Base-by-base conservation (phyloP, 2,888 invertebrate species). In the Eristalis intricaria region DNA sequence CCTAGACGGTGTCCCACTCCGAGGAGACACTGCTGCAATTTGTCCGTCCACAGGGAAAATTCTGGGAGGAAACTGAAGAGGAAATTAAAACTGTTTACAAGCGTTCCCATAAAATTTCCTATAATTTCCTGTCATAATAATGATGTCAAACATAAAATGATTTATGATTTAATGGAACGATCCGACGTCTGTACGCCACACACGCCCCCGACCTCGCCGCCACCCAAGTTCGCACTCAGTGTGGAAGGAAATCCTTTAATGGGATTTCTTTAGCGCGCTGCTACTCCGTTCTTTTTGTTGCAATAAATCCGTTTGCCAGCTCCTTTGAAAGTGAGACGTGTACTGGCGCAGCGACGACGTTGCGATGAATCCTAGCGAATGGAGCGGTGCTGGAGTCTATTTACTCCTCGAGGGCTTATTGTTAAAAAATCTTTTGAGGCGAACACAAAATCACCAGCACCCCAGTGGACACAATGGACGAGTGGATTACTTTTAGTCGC, bases 11-110 rank as follows among this genome's bases (percentile, higher is more conserved):
- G 26, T 38, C 3, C 50, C 50, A 13, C 11, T 64, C 50, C 15
- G 22, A 35, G 43, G 13, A 56, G 38, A 13, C 38, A 8, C 38
- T 10, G 13, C 26, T 43, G 13, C 69, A 74, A 74, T 81, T 69
- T 69, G 81, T 63, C 63, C 63, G 38, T 74, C 43, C 65, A 50
- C 43, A 61, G 19, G 50, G 50, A 29, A 68, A 82, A 65, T 65
- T 32, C 50, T 38, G 32, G 40, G 60, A 70, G 70, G 70, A 64
- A 68, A 81, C 61, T 73, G 19, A 15, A 15, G 74, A 78, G 85
- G 85, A 86, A 86, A 86, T 86, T 86, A 78, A 86, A 86, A 86
- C 60, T 77, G 77, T 82, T 86, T 86, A 70, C 63, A 73, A 50
- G 75, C 50, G 38, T 77, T 78, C 43, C 82, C 69, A 86, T 86